phyloP scores from a whole-genome alignment of 92 coral and sea anemone species.

The Epizoanthus scotinus region DNA sequence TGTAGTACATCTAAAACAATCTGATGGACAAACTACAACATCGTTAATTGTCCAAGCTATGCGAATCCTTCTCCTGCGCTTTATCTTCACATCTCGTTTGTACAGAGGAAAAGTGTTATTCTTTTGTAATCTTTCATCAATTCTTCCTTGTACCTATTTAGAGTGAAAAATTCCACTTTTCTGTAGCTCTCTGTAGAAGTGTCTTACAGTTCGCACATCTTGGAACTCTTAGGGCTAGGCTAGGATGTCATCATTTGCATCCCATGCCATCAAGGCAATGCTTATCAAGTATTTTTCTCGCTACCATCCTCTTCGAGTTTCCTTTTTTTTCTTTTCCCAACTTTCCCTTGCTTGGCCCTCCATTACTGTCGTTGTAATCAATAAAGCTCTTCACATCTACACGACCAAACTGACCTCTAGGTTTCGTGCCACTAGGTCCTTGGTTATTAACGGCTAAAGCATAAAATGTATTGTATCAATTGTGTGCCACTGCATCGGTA shows the following conservation, averaged over 20 bases:
- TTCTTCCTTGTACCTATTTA: conserved; percentile 46
- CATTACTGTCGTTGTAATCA: conserved; percentile 15
- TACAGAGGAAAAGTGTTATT: neutral
- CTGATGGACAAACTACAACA: no score
- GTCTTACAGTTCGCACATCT: conserved; percentile 27
- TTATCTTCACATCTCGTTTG: no score
- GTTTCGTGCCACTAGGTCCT: no score
- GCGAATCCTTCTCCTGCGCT: no score
- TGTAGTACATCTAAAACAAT: no score
- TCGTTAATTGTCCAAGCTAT: no score
- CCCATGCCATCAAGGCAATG: conserved; percentile 48
- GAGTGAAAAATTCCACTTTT: conserved; percentile 50
- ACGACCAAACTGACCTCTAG: neutral
- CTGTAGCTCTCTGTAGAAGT: conserved; percentile 37
- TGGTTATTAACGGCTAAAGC: no score
- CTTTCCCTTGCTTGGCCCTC: conserved; percentile 17
- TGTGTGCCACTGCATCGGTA: no score
- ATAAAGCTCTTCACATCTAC: conserved; percentile 2
- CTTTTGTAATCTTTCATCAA: conserved; percentile 39
- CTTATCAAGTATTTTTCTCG: neutral
- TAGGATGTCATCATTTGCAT: conserved; percentile 12
- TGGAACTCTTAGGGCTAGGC: conserved; percentile 32
- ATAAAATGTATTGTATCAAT: no score
- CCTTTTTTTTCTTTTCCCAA: conserved; percentile 3
- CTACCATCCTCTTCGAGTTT: neutral